These are phyloP conservation scores for Nyctalus aviator DNA, from an alignment of 2,797 vertebrate genomes.

Conservation along the genomic window DNA sequence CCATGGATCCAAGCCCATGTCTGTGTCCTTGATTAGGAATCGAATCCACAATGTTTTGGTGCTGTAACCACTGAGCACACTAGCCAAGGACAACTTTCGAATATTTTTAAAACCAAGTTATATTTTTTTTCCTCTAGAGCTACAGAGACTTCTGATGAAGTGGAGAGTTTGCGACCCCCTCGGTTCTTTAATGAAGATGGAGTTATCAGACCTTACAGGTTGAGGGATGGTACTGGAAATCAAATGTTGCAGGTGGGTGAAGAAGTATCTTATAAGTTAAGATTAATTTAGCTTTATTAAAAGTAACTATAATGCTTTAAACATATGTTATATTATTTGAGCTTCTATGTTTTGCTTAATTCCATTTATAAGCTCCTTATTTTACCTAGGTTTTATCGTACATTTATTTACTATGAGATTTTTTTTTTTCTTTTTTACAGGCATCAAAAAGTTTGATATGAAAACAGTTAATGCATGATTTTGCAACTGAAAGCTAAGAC, in stretches of 20 bases:
- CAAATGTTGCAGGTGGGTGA: conserved; percentile 98
- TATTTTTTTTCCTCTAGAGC: conserved; percentile 88
- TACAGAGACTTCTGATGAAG: conserved; percentile 94
- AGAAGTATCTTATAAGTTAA: conserved; percentile 71
- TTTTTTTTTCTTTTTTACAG: conserved; percentile 84
- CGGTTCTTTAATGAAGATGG: conserved; percentile 98
- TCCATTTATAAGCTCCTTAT: conserved; percentile 63
- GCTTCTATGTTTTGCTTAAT: conserved; percentile 55
- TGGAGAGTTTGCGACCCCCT: conserved; percentile 94
- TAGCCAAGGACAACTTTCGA: too few species aligned
- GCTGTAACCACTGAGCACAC: too few species aligned
- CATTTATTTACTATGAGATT: conserved; percentile 79
- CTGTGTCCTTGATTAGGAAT: too few species aligned
- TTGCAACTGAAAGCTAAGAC: conserved; percentile 79
- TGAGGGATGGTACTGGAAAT: conserved; percentile 96
- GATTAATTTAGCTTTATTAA: conserved; percentile 30
- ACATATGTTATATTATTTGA: conserved; percentile 34
- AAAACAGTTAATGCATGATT: conserved; percentile 78
- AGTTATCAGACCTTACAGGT: conserved; percentile 96
- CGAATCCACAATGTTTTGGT: too few species aligned
- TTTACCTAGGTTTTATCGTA: conserved; percentile 69
- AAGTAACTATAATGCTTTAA: conserved; percentile 34
- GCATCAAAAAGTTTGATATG: conserved; percentile 82
- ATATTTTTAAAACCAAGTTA: conserved; percentile 11
- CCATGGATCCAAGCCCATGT: too few species aligned